Evolutionary conservation across 2,113 vertebrate genomes (phyloP).

Genomic region (Colinus virginianus): DNA sequence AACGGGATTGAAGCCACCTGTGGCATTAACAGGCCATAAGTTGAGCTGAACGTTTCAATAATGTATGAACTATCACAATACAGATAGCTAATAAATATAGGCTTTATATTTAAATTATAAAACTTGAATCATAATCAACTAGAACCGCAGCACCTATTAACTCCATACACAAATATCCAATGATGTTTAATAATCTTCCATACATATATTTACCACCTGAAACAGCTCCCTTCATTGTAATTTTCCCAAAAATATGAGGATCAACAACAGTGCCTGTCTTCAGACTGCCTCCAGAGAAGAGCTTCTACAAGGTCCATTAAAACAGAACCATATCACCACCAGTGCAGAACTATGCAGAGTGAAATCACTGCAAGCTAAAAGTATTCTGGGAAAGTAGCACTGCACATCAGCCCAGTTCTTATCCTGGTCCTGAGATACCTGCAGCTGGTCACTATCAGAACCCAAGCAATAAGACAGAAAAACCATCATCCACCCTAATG

Average conservation of each 20-base stretch:
- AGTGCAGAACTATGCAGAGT: not conserved
- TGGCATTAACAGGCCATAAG: not conserved
- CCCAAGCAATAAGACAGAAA: not conserved
- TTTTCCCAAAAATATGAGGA: not conserved
- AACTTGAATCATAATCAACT: not conserved
- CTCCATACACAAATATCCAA: not conserved
- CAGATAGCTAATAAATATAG: not conserved
- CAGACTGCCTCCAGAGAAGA: not conserved
- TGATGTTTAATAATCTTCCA: not conserved
- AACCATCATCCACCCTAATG: accelerated
- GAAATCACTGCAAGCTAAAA: not conserved
- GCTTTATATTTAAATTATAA: not conserved
- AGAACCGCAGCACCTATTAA: not conserved
- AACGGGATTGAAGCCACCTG: not conserved
- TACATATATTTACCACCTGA: not conserved
- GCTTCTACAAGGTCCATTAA: not conserved
- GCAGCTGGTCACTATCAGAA: not conserved
- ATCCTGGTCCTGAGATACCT: accelerated
- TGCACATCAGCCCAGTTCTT: not conserved
- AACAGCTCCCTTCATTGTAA: not conserved
- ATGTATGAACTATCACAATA: not conserved
- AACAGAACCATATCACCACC: not conserved
- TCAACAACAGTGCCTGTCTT: not conserved
- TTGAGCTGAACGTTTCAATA: not conserved
- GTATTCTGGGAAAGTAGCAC: not conserved